phyloP scores from a whole-genome alignment of 2,888 invertebrate species.

The Nyleta sp. region DNA sequence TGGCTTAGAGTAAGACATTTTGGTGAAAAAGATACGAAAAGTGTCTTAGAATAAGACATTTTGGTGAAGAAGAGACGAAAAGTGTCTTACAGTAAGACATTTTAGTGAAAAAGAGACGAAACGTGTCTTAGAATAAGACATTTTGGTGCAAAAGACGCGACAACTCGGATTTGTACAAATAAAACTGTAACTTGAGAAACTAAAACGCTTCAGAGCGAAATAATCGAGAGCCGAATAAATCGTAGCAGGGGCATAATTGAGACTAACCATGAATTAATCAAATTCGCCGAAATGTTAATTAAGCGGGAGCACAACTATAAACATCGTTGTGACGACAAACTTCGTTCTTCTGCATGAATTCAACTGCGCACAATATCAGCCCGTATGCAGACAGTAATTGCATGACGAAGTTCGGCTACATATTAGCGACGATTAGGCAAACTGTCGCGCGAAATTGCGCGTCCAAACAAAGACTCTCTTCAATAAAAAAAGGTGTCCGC shows the following conservation, averaged over 20 bases:
- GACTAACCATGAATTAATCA: constrained; percentile 2
- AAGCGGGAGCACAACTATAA: not conserved
- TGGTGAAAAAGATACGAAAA: too few species aligned
- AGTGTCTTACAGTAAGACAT: too few species aligned
- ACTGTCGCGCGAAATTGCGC: constrained; percentile 19
- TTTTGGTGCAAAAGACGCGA: too few species aligned
- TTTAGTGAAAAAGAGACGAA: too few species aligned
- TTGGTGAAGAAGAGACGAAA: too few species aligned
- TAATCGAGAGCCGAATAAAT: not conserved
- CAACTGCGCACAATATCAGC: not conserved
- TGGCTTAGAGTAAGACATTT: too few species aligned
- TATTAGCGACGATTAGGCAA: constrained; percentile 34
- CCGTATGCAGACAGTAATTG: constrained; percentile 3
- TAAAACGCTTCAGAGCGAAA: too few species aligned
- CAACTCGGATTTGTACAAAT: too few species aligned
- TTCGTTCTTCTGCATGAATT: constrained; percentile 9
- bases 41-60: too few species aligned
- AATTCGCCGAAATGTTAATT: constrained; percentile 3
- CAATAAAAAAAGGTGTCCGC: not conserved
- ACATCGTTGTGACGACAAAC: not conserved
- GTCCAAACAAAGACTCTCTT: not conserved
- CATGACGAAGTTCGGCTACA: constrained; percentile 17
- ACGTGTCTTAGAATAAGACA: too few species aligned
- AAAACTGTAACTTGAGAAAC: too few species aligned
- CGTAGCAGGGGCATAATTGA: not conserved